These are phyloP conservation scores for Protaetia brevitarsis DNA, from an alignment of 1,140 invertebrate species.

Conservation along the genomic window DNA sequence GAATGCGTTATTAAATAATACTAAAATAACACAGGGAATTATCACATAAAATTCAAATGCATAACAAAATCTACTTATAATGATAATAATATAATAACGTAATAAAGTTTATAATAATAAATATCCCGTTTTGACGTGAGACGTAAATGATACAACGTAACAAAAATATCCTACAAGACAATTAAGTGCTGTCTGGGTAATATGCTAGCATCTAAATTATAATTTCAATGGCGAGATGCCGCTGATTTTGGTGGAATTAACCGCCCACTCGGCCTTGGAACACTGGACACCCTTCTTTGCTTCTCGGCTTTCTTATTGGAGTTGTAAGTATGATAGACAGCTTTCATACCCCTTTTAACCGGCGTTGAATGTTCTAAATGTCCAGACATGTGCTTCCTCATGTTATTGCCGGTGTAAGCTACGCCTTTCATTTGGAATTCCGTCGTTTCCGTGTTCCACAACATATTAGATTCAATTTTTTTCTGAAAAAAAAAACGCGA, in stretches of 20 bases:
- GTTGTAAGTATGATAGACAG: conserved; percentile 37
- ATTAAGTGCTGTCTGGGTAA: neutral
- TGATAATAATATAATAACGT: too few relatives aligned
- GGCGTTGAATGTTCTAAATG: conserved; percentile 31
- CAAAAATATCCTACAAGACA: neutral
- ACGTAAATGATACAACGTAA: neutral
- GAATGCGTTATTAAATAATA: neutral
- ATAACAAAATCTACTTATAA: too few relatives aligned
- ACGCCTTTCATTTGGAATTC: conserved; percentile 98
- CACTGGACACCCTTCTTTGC: conserved; percentile 22
- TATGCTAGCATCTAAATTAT: neutral
- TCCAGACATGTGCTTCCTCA: conserved; percentile 65
- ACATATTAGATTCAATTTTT: conserved; percentile 87
- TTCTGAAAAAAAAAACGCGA: conserved; percentile 55
- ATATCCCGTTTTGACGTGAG: too few relatives aligned
- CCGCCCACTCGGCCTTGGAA: conserved; percentile 23
- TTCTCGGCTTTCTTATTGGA: conserved; percentile 20
- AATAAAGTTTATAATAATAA: too few relatives aligned
- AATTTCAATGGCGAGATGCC: neutral
- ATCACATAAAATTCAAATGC: neutral
- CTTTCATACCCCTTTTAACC: conserved; percentile 40
- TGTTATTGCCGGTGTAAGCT: conserved; percentile 98
- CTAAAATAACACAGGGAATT: neutral
- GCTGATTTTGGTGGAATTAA: conserved; percentile 19
- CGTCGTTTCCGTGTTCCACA: conserved; percentile 97